Conservation (phyloP, 2,888 invertebrate species). For the Cecidostiba fungosa region DNA sequence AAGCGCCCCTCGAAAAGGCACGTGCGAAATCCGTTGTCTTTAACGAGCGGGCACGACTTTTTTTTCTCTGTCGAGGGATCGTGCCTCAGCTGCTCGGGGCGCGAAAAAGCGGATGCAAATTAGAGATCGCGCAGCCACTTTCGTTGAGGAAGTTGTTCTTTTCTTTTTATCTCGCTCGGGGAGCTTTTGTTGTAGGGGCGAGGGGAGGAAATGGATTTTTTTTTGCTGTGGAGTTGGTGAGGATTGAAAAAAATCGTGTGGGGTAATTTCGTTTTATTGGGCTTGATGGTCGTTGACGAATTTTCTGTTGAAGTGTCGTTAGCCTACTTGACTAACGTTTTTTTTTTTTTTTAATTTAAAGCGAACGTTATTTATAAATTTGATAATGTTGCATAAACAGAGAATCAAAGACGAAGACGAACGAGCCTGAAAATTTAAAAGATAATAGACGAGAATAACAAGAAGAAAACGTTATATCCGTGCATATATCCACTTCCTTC, state of each 20-base stretch:
- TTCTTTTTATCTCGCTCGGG: neutral
- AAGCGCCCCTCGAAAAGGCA: neutral
- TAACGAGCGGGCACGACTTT: slow-evolving; percentile 12
- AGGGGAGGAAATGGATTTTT: slow-evolving; percentile 1
- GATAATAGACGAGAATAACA: neutral
- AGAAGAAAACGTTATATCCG: slow-evolving; percentile 42
- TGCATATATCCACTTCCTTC: slow-evolving; percentile 44
- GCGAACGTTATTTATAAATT: neutral
- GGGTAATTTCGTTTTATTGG: neutral
- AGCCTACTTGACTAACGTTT: too few relatives aligned
- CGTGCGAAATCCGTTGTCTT: slow-evolving; percentile 42
- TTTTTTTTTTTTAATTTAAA: neutral
- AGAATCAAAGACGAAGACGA: neutral
- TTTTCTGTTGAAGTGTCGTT: neutral
- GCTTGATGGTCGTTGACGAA: neutral
- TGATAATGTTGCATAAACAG: neutral
- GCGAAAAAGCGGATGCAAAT: slow-evolving; percentile 50
- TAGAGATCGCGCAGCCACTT: neutral
- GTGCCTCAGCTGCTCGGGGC: slow-evolving; percentile 32
- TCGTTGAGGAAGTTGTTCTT: neutral
- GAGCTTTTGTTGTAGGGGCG: neutral
- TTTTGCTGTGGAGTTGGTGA: neutral
- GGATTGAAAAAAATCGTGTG: neutral
- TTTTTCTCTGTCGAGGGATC: neutral
- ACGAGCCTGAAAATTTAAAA: neutral